A percentile compares a stretch with the other conserved stretches of the same genome.
Conservation (phyloP, 2,888 invertebrate genomes). For the Plebejus anna region DNA sequence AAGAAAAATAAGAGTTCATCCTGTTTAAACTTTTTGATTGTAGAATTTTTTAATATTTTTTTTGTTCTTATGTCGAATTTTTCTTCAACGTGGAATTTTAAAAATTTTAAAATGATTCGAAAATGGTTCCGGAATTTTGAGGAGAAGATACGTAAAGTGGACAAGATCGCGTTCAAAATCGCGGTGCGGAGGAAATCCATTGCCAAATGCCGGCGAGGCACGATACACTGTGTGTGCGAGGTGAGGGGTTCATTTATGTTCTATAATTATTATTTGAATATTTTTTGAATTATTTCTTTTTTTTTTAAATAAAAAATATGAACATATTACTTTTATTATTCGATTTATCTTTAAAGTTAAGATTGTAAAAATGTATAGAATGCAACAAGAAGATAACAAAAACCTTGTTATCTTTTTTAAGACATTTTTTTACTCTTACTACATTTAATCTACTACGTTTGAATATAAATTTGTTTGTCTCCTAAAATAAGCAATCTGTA, state of each 20-base stretch:
- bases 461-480: not conserved
- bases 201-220: constrained; percentile 58
- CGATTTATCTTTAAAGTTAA: not conserved
- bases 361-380: not conserved
- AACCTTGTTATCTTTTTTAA: no score
- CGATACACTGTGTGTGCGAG: constrained; percentile 65
- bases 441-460: not conserved
- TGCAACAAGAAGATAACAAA: not conserved
- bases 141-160: constrained; percentile 54
- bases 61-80: not conserved
- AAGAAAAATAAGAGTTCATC: no score
- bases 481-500: not conserved
- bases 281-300: not conserved
- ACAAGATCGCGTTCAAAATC: constrained; percentile 56
- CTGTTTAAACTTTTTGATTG: not conserved
- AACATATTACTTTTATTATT: not conserved
- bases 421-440: not conserved
- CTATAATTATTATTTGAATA: not conserved
- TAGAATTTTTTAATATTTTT: not conserved
- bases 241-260: constrained; percentile 51
- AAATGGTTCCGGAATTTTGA: constrained; percentile 51
- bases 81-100: not conserved
- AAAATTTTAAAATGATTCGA: constrained; percentile 52
- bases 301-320: no score
- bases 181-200: constrained; percentile 53